A percentile compares a stretch with the other conserved stretches of the same genome.
Conservation (phyloP, 2,888 invertebrate species). For the Lithophane semibrunnea region DNA sequence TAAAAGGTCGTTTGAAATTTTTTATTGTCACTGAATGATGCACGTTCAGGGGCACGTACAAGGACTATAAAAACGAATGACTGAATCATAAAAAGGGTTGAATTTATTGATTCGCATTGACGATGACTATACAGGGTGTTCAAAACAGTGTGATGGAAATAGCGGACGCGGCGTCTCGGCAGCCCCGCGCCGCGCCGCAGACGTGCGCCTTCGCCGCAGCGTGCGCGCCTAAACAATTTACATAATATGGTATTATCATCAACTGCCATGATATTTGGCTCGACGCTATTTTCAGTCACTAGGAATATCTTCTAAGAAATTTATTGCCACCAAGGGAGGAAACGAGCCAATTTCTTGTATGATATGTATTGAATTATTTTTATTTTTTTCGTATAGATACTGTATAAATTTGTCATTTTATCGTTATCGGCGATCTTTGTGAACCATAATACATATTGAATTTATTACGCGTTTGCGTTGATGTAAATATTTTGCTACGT, state of each 20-base stretch:
- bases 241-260: conserved; percentile 84
- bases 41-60: conserved; percentile 85
- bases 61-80: conserved; percentile 86
- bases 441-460: conserved; percentile 53
- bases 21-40: conserved; percentile 86
- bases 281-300: conserved; percentile 74
- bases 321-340: conserved; percentile 75
- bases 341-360: conserved; percentile 76
- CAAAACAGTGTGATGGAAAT: conserved; percentile 63
- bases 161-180: conserved; percentile 29
- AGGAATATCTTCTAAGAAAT: conserved; percentile 74
- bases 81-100: conserved; percentile 88
- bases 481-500: conserved; percentile 45
- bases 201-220: conserved; percentile 32
- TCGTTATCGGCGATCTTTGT: conserved; percentile 56
- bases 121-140: conserved; percentile 76
- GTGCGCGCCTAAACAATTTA: conserved; percentile 78
- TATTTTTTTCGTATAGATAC: conserved; percentile 65
- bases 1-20: conserved; percentile 82
- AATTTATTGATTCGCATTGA: conserved; percentile 89
- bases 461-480: conserved; percentile 38
- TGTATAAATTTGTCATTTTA: conserved; percentile 65
- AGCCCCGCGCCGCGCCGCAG: not conserved
- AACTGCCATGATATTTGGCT: conserved; percentile 76
- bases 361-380: conserved; percentile 76